Percentiles rank a stretch among this genome's conserved stretches.
Evolutionary conservation across 2,888 invertebrate species (phyloP).

Genomic region (Gandaritis pyraliata): DNA sequence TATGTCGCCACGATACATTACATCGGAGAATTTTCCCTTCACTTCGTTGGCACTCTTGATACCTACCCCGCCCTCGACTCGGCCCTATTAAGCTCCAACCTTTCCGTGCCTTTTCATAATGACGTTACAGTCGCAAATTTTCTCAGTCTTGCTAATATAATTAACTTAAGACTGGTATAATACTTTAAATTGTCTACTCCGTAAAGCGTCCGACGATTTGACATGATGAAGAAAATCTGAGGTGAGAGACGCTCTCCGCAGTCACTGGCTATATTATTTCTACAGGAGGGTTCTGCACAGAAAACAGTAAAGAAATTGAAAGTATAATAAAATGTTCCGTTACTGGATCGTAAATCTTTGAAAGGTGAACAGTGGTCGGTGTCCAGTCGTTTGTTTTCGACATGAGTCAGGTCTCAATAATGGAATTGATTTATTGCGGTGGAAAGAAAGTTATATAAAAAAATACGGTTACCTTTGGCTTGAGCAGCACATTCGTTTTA

Average conservation of each 20-base stretch:
- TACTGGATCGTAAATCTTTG: constrained; percentile 68
- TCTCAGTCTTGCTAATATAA: constrained; percentile 62
- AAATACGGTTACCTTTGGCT: neutral
- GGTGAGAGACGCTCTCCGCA: constrained; percentile 43
- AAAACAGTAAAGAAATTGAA: constrained; percentile 61
- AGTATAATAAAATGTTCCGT: constrained; percentile 68
- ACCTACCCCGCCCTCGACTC: constrained; percentile 44
- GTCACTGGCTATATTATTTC: constrained; percentile 49
- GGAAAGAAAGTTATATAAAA: constrained; percentile 4
- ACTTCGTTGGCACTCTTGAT: constrained; percentile 44
- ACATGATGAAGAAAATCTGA: constrained; percentile 51
- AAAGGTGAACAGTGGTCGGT: constrained; percentile 45
- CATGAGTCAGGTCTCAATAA: constrained; percentile 32
- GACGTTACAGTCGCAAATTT: constrained; percentile 64
- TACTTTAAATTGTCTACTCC: constrained; percentile 59
- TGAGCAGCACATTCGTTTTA: neutral
- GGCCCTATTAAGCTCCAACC: constrained; percentile 60
- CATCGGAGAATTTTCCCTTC: constrained; percentile 49
- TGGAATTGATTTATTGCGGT: constrained; percentile 42
- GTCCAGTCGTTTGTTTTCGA: constrained; percentile 62
- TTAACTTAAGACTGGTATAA: constrained; percentile 60
- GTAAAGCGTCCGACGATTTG: constrained; percentile 54
- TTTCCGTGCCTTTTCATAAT: constrained; percentile 62
- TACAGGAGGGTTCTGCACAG: constrained; percentile 51
- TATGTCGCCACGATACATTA: constrained; percentile 65